Evolutionary conservation across 2,113 vertebrate species (phyloP).

Genomic region (Orcinus orca): DNA sequence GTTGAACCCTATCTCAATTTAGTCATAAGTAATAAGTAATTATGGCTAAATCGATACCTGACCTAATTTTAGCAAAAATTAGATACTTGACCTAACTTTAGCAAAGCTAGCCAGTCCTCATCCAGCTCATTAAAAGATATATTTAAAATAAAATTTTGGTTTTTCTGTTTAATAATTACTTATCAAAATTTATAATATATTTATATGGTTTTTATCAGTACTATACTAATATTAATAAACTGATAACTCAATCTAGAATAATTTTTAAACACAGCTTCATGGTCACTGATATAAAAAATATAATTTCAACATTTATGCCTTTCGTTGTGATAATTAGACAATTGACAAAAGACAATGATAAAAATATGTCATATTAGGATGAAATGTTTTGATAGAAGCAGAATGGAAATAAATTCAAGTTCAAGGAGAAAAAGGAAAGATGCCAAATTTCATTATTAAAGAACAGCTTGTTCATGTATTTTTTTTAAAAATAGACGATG

Average conservation of each 20-base stretch:
- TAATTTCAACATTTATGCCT: slow-evolving; percentile 1
- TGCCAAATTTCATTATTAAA: slow-evolving; percentile 16
- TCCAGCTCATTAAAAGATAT: not conserved
- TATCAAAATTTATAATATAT: slow-evolving; percentile 9
- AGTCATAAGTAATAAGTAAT: not conserved
- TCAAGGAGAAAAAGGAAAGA: slow-evolving; percentile 15
- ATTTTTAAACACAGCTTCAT: slow-evolving; percentile 22
- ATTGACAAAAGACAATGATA: not conserved
- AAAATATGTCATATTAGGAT: slow-evolving; percentile 5
- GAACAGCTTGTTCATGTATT: not conserved
- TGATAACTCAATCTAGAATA: not conserved
- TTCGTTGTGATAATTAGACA: too few relatives aligned
- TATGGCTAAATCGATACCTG: slow-evolving; percentile 22
- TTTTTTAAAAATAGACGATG: not conserved
- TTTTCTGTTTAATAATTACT: slow-evolving; percentile 26
- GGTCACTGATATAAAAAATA: not conserved
- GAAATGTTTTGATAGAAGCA: slow-evolving; percentile 10
- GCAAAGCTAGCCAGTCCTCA: not conserved
- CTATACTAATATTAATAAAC: not conserved
- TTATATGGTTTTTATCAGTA: not conserved
- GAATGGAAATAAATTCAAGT: not conserved
- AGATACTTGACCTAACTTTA: slow-evolving; percentile 27
- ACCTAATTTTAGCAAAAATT: slow-evolving; percentile 52
- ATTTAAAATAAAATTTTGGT: slow-evolving; percentile 23
- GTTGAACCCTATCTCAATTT: not conserved